These are phyloP conservation scores for Melanocharis versteri DNA, from an alignment of 2,113 vertebrate genomes.

Conservation along the genomic window DNA sequence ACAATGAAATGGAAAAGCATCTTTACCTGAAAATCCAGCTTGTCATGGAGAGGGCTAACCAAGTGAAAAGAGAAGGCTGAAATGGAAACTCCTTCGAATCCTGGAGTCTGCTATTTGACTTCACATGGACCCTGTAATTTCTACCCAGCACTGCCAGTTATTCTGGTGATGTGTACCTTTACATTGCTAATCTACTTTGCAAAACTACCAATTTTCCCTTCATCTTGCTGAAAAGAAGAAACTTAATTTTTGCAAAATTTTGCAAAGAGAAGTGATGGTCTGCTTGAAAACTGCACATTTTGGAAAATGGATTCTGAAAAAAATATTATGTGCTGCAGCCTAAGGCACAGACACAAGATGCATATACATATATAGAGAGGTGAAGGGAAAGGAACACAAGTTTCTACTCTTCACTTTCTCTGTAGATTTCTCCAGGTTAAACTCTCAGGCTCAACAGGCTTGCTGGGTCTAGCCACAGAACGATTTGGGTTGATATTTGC, in stretches of 20 bases:
- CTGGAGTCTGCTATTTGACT: neutral
- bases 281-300: neutral
- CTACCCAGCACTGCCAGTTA: neutral
- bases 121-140: neutral
- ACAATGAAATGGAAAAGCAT: neutral
- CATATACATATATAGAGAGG: neutral
- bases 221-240: neutral
- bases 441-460: neutral
- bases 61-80: neutral
- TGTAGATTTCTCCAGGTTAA: neutral
- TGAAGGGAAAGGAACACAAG: neutral
- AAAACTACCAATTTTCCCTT: neutral
- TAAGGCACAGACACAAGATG: neutral
- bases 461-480: neutral
- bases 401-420: neutral
- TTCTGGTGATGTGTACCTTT: neutral
- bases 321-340: neutral
- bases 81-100: neutral
- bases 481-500: neutral
- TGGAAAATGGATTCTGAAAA: neutral
- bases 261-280: neutral
- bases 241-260: neutral
- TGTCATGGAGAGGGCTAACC: neutral
- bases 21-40: neutral
- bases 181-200: neutral